phyloP scores from a whole-genome alignment of 30 jellyfish, hydroid and myxozoan genomes.

The Cassiopea andromeda region DNA sequence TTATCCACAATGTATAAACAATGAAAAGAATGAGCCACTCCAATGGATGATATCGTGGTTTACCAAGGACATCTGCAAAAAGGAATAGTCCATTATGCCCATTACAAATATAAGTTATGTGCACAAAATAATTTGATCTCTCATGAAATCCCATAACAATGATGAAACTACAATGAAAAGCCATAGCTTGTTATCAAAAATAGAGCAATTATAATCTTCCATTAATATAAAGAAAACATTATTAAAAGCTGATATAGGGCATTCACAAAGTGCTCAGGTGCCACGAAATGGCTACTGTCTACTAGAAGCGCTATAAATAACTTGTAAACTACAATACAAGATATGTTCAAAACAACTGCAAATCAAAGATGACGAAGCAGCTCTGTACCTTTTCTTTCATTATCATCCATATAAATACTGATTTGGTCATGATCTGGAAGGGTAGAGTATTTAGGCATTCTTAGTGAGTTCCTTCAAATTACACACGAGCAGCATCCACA shows the following conservation, averaged over 20 bases:
- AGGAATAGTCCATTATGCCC: not conserved
- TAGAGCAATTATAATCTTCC: no score
- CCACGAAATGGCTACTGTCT: no score
- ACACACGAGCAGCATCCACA: not conserved
- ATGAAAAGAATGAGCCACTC: constrained; percentile 65
- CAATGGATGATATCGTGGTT: constrained; percentile 42
- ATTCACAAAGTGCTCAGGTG: no score
- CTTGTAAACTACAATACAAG: not conserved
- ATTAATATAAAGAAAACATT: no score
- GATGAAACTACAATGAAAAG: no score
- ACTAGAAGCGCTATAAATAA: no score
- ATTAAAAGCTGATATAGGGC: no score
- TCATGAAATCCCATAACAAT: no score
- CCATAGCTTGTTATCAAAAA: no score
- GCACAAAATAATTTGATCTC: no score
- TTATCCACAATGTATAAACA: constrained; percentile 63
- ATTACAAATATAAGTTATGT: no score
- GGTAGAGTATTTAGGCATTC: constrained; percentile 69
- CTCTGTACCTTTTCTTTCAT: constrained; percentile 67
- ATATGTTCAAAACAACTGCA: not conserved
- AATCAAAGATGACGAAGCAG: not conserved
- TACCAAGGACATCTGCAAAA: constrained; percentile 70
- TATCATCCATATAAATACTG: constrained; percentile 66
- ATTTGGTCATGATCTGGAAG: constrained; percentile 63
- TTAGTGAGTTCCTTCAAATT: not conserved